Evolutionary conservation across 1,140 invertebrate species (phyloP), one percentile per base, ranked within the genome.

Genomic region (Drosophila lacertosa): DNA sequence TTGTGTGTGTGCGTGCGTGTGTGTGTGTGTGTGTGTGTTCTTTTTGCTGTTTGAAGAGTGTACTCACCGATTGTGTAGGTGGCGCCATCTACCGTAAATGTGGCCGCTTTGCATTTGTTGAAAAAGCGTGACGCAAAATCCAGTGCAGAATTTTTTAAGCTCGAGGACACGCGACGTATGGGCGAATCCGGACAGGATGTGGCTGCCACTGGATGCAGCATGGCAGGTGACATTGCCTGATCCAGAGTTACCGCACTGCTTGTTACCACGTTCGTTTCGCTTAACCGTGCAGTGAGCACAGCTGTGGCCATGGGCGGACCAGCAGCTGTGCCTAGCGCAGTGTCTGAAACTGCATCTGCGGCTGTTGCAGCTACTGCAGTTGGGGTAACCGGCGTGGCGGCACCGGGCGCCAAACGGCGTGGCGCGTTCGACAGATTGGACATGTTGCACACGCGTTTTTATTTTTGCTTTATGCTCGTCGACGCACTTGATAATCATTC

Each of bases 31-130:
- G 9, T 47, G 10, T 16, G 15, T 58, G 7, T 22, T 15, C 9
- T 15, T 40, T 11, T 39, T 35, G 39, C 15, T 7, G 10, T 42
- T 24, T 20, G 16, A 26, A 29, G 15, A 13, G 20, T n/a, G n/a
- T 57, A 92, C 94, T 94, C 92, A 96, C 95, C 95, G 91, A 96
- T 96, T 58, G 95, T 96, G 68, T 96, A 96, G 62, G 94, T 95
- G 69, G 94, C 95, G 75, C 95, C 95, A 91, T 96, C 95, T 86
- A 96, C 93, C 64, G 95, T 95, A 80, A 96, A 96, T 42, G 95
- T 96, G 13, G 95, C 95, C 90, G 95, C 95, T 91, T 95, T 95
- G 92, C 95, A 95, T 91, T 95, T 95, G 92, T 95, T 95, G 92
- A 95, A 95, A 51, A 94, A 89, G 68, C 94, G 94, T 63, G 90